Percentiles rank a stretch among this genome's conserved stretches.
phyloP scores from a whole-genome alignment of 2,797 vertebrate species.

The Columba guinea region DNA sequence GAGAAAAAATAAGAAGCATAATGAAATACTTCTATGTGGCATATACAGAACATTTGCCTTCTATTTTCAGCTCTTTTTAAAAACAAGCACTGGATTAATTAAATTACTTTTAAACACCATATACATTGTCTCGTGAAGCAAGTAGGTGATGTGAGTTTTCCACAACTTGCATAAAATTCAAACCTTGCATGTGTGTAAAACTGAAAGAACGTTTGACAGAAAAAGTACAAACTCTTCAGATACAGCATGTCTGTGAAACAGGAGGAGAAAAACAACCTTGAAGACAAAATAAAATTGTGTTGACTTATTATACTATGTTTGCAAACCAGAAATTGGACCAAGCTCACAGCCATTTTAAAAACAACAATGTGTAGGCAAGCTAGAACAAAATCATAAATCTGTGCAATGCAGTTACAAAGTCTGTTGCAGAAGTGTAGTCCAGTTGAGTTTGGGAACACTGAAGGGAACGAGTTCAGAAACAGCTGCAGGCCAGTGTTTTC shows the following conservation, averaged over 20 bases:
- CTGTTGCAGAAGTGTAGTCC: background rate
- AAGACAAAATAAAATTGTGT: background rate
- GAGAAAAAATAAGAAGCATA: background rate
- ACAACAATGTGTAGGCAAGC: rapidly evolving
- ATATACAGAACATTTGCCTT: background rate
- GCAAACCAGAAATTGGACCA: background rate
- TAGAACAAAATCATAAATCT: background rate
- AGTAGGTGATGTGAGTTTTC: background rate
- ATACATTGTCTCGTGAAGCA: background rate
- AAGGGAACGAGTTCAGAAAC: background rate
- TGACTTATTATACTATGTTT: background rate
- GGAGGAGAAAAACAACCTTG: background rate
- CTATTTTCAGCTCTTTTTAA: background rate
- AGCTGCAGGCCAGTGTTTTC: background rate
- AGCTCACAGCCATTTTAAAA: background rate
- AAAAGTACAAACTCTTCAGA: background rate
- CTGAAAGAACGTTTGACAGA: background rate
- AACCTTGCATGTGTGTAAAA: background rate
- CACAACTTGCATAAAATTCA: background rate
- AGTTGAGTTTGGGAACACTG: background rate
- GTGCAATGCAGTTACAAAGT: background rate
- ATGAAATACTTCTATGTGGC: background rate
- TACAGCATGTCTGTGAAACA: background rate
- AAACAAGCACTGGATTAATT: background rate
- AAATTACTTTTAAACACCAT: background rate